Base-by-base conservation (phyloP, 2,113 vertebrate species). In the Oreamnos americanus region DNA sequence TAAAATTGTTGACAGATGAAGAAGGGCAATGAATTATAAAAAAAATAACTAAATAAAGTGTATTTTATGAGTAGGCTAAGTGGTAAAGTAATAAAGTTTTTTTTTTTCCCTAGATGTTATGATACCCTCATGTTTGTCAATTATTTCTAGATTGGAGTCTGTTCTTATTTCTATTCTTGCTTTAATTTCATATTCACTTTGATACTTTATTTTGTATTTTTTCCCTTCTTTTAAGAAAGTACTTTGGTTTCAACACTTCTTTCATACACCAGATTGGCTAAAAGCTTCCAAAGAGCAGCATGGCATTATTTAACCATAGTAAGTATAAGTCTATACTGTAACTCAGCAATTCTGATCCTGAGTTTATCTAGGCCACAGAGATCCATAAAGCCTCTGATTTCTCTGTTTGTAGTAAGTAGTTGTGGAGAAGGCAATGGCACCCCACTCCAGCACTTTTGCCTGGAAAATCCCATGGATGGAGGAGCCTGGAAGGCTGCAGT, bases 121-220 rank as follows among this genome's bases (percentile, higher is more conserved):
- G 0, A 82, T 88, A 67, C n/a, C 89, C 23, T 33, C 76, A 13
- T 51, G 55, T 71, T 84, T 60, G 6, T 43, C 36, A 84, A 67
- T 8, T 62, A 43, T n/a, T 64, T 6, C 45, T 85, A 95, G 58
- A 74, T 43, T 55, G 28, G 15, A 51, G 43, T 84, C 45, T 83
- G 13, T 79, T 86, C 10, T 81, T 16, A 57, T 71, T 57, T 93
- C 3, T 90, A 67, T 82, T 76, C 47, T 64, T 49, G 2, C 6
- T 94, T 76, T 81, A 67, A 55, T 28, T 49, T 28, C 10, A 8
- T 90, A 26, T 36, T 86, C 6, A 62, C 55, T 89, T 90, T 91
- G 71, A 53, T 85, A 30, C 25, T 91, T 36, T 33, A 85, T 71
- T 95, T 89, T 86, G 8, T 82, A n/a, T 85, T 97, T 83, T 83